phyloP scores from a whole-genome alignment of 1,140 invertebrate species.

The Diabrotica virgifera region DNA sequence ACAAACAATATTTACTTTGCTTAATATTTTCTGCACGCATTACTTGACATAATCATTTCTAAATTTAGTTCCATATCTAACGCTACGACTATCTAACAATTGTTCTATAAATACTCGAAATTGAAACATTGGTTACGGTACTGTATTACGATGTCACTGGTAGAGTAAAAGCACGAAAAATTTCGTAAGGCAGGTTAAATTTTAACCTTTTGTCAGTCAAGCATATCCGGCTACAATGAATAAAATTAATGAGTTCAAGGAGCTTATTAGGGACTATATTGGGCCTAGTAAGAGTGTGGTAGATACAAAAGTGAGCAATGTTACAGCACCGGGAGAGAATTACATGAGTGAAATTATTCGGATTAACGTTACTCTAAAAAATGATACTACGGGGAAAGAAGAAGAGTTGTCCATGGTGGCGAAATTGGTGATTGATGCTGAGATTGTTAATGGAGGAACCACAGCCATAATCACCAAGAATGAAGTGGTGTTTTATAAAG shows the following conservation, averaged over 20 bases:
- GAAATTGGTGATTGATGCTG: slow-evolving; percentile 48
- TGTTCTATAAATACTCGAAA: too few relatives aligned
- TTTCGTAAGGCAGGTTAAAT: too few relatives aligned
- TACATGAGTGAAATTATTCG: slow-evolving; percentile 57
- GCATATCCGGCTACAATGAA: neutral
- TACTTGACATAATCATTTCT: too few relatives aligned
- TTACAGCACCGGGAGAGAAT: slow-evolving; percentile 59
- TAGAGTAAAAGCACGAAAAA: too few relatives aligned
- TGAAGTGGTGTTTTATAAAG: slow-evolving; percentile 39
- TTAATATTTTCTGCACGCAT: too few relatives aligned
- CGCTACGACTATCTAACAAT: too few relatives aligned
- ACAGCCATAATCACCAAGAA: slow-evolving; percentile 45
- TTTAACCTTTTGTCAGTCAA: too few relatives aligned
- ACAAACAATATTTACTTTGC: too few relatives aligned
- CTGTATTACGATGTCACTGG: too few relatives aligned
- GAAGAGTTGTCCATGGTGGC: slow-evolving; percentile 47
- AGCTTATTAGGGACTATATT: neutral
- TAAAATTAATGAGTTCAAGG: slow-evolving; percentile 2
- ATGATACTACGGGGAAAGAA: slow-evolving; percentile 23
- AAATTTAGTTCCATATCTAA: too few relatives aligned
- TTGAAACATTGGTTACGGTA: too few relatives aligned
- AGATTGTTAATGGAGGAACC: slow-evolving; percentile 46
- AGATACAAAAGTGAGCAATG: slow-evolving; percentile 21
- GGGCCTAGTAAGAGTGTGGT: neutral
- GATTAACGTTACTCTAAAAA: slow-evolving; percentile 42